Conservation (phyloP, 2,888 invertebrate species). For the Scaeva pyrastri region DNA sequence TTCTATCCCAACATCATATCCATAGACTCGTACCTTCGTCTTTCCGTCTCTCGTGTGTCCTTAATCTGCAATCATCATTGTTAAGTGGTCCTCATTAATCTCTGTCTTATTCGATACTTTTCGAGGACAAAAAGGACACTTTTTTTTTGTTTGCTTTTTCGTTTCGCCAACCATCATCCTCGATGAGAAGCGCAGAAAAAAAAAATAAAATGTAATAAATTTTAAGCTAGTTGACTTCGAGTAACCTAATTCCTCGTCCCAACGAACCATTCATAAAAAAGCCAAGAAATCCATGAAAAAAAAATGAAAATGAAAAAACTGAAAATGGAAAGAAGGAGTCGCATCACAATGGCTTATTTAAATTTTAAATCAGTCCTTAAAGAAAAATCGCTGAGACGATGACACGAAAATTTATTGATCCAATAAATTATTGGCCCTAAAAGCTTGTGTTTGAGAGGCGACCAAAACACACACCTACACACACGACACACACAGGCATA, state of each 20-base stretch:
- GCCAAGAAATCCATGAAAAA: neutral
- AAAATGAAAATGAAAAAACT: neutral
- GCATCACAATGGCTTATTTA: slow-evolving; percentile 65
- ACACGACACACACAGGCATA: no score
- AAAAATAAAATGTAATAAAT: slow-evolving; percentile 44
- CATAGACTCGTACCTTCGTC: neutral
- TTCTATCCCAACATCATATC: neutral
- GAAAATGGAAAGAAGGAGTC: slow-evolving; percentile 14
- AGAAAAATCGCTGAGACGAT: slow-evolving; percentile 72
- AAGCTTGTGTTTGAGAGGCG: slow-evolving; percentile 42
- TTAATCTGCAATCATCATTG: slow-evolving; percentile 71
- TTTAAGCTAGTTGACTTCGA: slow-evolving; percentile 57
- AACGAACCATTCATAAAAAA: neutral
- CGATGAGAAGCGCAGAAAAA: slow-evolving; percentile 4
- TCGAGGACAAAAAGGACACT: slow-evolving; percentile 5
- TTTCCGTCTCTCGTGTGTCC: slow-evolving; percentile 35
- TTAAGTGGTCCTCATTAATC: slow-evolving; percentile 68
- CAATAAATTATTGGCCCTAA: slow-evolving; percentile 70
- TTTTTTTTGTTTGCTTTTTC: neutral
- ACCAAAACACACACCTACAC: neutral
- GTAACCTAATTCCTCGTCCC: slow-evolving; percentile 55
- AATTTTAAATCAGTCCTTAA: slow-evolving; percentile 73
- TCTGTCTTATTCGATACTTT: slow-evolving; percentile 70
- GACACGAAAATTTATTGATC: slow-evolving; percentile 72
- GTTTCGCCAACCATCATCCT: neutral